Conservation (phyloP, 2,888 invertebrate genomes). For the Stegophylla sp. region DNA sequence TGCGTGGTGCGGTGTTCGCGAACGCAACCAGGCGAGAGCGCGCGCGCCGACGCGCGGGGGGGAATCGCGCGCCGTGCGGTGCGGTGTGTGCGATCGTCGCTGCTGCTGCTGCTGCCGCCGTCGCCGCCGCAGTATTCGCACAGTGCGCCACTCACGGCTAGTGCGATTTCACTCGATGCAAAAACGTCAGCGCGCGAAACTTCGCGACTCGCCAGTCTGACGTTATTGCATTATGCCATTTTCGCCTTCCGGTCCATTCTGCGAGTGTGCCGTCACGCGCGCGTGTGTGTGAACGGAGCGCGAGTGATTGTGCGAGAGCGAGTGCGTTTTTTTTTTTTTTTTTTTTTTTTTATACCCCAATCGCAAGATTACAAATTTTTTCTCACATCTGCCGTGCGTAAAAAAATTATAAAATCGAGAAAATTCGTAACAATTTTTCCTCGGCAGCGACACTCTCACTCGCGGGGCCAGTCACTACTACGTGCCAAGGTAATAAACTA, state of each 20-base stretch:
- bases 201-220: conserved; percentile 49
- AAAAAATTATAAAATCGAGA: too few relatives aligned
- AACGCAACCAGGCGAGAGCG: conserved; percentile 6
- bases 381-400: too few relatives aligned
- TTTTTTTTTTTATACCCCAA: too few relatives aligned
- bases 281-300: conserved; percentile 28
- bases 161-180: conserved; percentile 52
- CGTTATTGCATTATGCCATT: conserved; percentile 55
- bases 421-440: conserved; percentile 7
- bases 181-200: conserved; percentile 52
- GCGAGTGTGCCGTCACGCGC: conserved; percentile 33
- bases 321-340: conserved; percentile 10
- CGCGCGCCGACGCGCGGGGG: neutral
- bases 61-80: neutral
- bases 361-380: conserved; percentile 27
- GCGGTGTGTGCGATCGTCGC: too few relatives aligned
- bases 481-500: conserved; percentile 37
- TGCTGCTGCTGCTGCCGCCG: too few relatives aligned
- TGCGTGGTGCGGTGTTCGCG: neutral
- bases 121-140: conserved; percentile 22
- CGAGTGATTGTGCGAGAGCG: neutral
- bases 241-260: conserved; percentile 43
- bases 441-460: conserved; percentile 10
- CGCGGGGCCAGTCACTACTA: neutral
- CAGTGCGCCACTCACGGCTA: conserved; percentile 35